Conservation (phyloP, 1,140 invertebrate genomes). For the Drosophila ambigua region DNA sequence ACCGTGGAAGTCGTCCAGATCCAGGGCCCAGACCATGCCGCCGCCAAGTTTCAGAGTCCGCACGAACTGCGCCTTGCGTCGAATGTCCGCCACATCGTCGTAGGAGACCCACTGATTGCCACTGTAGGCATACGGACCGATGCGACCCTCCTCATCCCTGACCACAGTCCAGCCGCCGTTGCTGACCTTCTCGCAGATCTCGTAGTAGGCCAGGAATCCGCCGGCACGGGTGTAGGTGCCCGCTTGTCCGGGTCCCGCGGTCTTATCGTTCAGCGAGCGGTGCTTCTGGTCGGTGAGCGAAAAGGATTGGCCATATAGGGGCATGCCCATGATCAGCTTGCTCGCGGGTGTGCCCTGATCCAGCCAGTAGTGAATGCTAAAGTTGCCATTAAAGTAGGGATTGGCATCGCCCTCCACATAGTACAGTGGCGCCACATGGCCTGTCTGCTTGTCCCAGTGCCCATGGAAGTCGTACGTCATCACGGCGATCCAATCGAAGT, state of each 20-base stretch:
- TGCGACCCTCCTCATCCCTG: conserved; percentile 86
- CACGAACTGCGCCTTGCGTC: conserved; percentile 86
- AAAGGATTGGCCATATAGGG: conserved; percentile 93
- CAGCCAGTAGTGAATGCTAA: conserved; percentile 92
- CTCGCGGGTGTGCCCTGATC: conserved; percentile 89
- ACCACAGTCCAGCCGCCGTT: conserved; percentile 88
- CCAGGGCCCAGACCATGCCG: conserved; percentile 91
- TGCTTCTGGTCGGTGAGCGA: conserved; percentile 87
- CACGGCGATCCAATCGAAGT: conserved; percentile 94
- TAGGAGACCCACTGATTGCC: conserved; percentile 93
- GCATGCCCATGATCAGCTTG: conserved; percentile 93
- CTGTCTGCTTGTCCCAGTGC: conserved; percentile 95
- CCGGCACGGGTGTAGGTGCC: conserved; percentile 91
- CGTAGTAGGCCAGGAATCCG: conserved; percentile 94
- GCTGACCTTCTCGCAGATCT: conserved; percentile 88
- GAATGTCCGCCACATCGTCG: conserved; percentile 89
- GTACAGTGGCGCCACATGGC: conserved; percentile 94
- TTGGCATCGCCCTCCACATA: conserved; percentile 89
- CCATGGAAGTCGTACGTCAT: conserved; percentile 97
- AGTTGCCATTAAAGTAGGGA: conserved; percentile 92
- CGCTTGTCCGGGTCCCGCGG: conserved; percentile 90
- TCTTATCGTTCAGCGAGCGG: conserved; percentile 87
- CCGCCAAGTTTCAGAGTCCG: conserved; percentile 87
- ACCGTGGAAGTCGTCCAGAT: conserved; percentile 90
- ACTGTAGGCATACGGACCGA: conserved; percentile 90